Percentiles rank a stretch among this genome's conserved stretches.
Evolutionary conservation across 1,140 invertebrate species (phyloP).

Genomic region (Uloborus diversus): DNA sequence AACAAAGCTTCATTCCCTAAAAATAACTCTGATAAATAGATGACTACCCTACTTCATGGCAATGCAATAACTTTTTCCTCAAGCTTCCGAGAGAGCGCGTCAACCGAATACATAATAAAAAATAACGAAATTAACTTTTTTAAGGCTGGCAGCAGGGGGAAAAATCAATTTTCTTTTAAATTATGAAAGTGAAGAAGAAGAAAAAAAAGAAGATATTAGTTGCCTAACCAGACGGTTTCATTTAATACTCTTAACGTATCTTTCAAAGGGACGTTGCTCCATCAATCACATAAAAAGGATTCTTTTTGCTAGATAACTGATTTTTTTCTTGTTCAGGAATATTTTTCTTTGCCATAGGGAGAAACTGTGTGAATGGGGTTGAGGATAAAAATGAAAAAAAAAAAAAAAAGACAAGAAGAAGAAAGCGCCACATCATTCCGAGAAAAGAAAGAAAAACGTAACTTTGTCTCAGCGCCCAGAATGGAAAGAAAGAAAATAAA

Average conservation of each 20-base stretch:
- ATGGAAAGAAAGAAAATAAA: background rate
- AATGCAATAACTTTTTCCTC: no score
- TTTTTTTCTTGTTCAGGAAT: slow-evolving; percentile 38
- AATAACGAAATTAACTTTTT: no score
- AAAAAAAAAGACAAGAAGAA: slow-evolving; percentile 1
- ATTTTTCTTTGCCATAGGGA: slow-evolving; percentile 7
- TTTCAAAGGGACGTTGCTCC: slow-evolving; percentile 7
- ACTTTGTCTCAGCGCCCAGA: slow-evolving; percentile 24
- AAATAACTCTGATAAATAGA: no score
- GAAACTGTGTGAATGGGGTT: slow-evolving; percentile 27
- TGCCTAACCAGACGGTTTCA: slow-evolving; percentile 45
- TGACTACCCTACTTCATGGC: no score
- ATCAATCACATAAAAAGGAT: slow-evolving; percentile 49
- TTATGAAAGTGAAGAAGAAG: slow-evolving; percentile 33
- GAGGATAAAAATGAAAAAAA: background rate
- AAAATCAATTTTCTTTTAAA: slow-evolving; percentile 54
- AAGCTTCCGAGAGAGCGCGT: no score
- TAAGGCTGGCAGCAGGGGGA: no score
- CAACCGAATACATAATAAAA: no score
- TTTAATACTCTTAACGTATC: slow-evolving; percentile 49
- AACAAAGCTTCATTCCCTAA: no score
- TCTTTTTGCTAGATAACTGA: slow-evolving; percentile 37
- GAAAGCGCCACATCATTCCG: no score
- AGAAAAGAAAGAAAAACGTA: slow-evolving; percentile 1
- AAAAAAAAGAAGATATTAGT: slow-evolving; percentile 9